phyloP scores from a whole-genome alignment of 2,888 invertebrate species.

The Idaea aversata region DNA sequence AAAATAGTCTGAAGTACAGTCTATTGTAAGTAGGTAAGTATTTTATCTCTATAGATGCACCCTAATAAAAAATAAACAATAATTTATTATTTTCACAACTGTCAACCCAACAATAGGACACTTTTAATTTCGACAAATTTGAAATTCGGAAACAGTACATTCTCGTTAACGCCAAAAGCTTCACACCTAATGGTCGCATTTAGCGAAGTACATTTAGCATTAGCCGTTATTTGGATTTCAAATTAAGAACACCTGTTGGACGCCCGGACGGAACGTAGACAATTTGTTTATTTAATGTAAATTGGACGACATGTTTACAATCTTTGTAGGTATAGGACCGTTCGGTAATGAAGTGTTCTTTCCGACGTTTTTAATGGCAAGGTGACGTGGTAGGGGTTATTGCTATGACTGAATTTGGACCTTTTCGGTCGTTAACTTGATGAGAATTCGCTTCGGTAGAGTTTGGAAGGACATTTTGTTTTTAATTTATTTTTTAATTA shows the following conservation, averaged over 20 bases:
- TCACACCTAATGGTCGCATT: conserved; percentile 48
- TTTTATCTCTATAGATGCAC: no score
- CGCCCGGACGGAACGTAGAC: conserved; percentile 39
- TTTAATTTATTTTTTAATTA: neutral
- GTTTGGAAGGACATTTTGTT: neutral
- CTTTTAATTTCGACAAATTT: conserved; percentile 22
- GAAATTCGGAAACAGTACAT: conserved; percentile 37
- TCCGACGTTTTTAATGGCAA: conserved; percentile 12
- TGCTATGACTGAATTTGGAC: conserved; percentile 3
- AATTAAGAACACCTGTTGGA: conserved; percentile 73
- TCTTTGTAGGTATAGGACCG: conserved; percentile 38
- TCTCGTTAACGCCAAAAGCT: conserved; percentile 35
- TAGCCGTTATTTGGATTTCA: conserved; percentile 63
- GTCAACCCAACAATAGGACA: conserved; percentile 14
- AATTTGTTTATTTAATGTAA: conserved; percentile 68
- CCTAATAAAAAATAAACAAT: no score
- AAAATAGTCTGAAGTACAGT: no score
- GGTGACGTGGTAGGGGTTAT: conserved; percentile 7
- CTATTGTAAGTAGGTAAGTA: no score
- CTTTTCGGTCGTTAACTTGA: neutral
- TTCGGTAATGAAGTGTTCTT: conserved; percentile 49
- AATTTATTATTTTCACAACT: neutral
- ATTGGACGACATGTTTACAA: conserved; percentile 50
- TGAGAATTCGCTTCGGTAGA: neutral
- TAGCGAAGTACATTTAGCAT: conserved; percentile 44